These are phyloP conservation scores for Chroicocephalus ridibundus DNA, from an alignment of 2,113 vertebrate species.

Conservation along the genomic window DNA sequence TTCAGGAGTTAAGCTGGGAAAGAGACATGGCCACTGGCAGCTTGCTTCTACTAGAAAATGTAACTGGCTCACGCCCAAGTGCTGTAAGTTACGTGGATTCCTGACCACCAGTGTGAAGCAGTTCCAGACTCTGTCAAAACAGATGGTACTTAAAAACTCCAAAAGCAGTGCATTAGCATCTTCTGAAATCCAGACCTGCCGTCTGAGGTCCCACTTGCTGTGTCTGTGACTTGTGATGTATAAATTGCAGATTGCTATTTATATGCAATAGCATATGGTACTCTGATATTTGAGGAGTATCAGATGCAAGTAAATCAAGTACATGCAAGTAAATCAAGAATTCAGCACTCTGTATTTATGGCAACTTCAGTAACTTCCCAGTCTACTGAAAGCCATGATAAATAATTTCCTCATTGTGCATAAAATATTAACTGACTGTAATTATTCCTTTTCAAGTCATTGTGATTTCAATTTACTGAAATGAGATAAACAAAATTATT, in stretches of 20 bases:
- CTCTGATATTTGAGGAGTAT: constrained; percentile 21
- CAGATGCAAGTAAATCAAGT: not conserved
- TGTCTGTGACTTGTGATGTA: not conserved
- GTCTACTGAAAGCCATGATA: not conserved
- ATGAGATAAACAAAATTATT: not conserved
- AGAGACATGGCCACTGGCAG: not conserved
- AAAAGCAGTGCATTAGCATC: not conserved
- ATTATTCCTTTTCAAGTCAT: not conserved
- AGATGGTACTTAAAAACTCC: not conserved
- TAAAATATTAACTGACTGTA: constrained; percentile 1
- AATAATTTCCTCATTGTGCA: not conserved
- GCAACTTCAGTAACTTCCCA: constrained; percentile 14
- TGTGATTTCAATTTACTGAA: not conserved
- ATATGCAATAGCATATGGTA: not conserved
- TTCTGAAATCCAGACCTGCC: not conserved
- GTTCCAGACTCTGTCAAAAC: constrained; percentile 13
- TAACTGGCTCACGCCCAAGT: not conserved
- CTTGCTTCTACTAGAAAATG: not conserved
- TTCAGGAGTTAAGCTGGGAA: not conserved
- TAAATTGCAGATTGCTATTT: not conserved
- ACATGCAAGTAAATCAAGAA: constrained; percentile 36
- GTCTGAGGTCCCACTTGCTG: not conserved
- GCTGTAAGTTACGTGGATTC: not conserved
- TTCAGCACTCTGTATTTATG: constrained; percentile 5
- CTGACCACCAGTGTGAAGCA: constrained; percentile 15